Evolutionary conservation across 2,888 invertebrate genomes (phyloP), one percentile per base, ranked within the genome.

Genomic region (Megamerina dolium): DNA sequence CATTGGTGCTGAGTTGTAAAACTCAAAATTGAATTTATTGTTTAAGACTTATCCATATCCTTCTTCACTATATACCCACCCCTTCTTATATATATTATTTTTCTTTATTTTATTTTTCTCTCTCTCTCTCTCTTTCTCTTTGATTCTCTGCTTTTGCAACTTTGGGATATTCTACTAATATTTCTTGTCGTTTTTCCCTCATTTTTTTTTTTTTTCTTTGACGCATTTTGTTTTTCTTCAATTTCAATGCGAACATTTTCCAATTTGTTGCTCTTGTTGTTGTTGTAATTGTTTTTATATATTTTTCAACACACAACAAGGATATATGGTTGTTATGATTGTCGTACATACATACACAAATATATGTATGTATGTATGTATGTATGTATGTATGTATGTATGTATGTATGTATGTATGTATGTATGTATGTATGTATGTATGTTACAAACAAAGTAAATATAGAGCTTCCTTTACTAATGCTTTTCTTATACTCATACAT

Each of bases 1-100:
- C n/a, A n/a, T n/a, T 38, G 35, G 38, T 46, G 58, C 52, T 59
- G 61, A 61, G 61, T 59, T 58, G 58, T 54, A 54, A 60, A 59
- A 61, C 58, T 54, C 52, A 51, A 52, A 52, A 52, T 52, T 50
- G 50, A 50, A 50, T 52, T 52, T 50, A 52, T 49, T 52, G 50
- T 48, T 50, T 44, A 52, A 49, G 49, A 47, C 47, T 47, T 48
- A 49, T 49, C 41, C 43, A 29, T 47, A 41, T 45, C 42, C 39
- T 42, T 49, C 10, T 23, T 23, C 8, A 10, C 8, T 8, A 8
- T 23, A 8, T 8, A 23, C 10, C 10, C 23, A 8, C 6, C 6
- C 6, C 6, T 23, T 23, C 23, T 23, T 23, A 8, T 23, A 23
- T 23, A 8, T 23, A 6, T 23, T 23, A 10, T 23, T 23, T 23